phyloP scores from a whole-genome alignment of 1,140 invertebrate genomes.

The Calycopis cecrops region DNA sequence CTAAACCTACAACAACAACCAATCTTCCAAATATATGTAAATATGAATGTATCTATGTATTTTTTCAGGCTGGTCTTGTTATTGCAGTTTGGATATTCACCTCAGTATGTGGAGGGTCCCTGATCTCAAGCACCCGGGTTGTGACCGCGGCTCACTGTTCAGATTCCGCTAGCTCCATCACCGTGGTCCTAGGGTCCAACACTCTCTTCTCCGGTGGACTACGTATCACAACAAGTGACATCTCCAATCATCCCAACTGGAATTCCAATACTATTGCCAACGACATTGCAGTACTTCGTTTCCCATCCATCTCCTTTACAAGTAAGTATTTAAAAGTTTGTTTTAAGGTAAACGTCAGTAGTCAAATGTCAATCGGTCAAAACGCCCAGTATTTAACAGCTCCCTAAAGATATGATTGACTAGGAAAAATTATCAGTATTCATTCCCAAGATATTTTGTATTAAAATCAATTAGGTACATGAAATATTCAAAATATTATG shows the following conservation, averaged over 20 bases:
- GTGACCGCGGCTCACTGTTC: conserved; percentile 42
- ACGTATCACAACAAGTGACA: conserved; percentile 26
- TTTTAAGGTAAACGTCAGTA: too few species aligned
- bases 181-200: conserved; percentile 37
- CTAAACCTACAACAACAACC: too few species aligned
- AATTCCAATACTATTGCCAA: conserved; percentile 23
- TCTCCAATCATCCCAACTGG: conserved; percentile 34
- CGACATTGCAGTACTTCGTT: conserved; percentile 28
- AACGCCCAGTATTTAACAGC: too few species aligned
- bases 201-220: conserved; percentile 32
- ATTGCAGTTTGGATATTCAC: conserved; percentile 29
- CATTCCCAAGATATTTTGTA: too few species aligned
- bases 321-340: too few species aligned
- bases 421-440: too few species aligned
- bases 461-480: too few species aligned
- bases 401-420: too few species aligned
- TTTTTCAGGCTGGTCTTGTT: conserved; percentile 37
- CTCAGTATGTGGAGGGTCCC: conserved; percentile 35
- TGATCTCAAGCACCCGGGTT: conserved; percentile 30
- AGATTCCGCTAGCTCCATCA: conserved; percentile 26
- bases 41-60: too few species aligned
- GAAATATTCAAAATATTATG: too few species aligned
- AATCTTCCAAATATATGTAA: too few species aligned
- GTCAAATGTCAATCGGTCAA: too few species aligned
- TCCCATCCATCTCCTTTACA: conserved; percentile 20